These are phyloP conservation scores for Parnassius smintheus DNA, from an alignment of 2,888 invertebrate genomes.

Conservation along the genomic window DNA sequence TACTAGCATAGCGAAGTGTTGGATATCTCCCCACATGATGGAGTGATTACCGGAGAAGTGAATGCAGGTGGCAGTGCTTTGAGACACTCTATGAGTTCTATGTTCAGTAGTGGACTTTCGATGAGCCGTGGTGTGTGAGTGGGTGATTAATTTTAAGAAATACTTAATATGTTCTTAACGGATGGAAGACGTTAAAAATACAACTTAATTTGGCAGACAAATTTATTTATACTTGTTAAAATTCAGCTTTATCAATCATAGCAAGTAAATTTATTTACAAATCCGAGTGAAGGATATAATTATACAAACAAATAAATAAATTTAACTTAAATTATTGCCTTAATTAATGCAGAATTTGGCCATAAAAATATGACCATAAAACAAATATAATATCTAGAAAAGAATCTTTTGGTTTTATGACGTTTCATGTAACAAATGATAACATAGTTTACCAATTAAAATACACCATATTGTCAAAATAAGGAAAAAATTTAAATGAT, in stretches of 20 bases:
- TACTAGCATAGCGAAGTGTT: no score
- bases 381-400: conserved; percentile 14
- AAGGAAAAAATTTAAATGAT: conserved; percentile 32
- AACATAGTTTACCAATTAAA: conserved; percentile 40
- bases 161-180: no score
- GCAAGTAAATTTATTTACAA: conserved; percentile 76
- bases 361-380: conserved; percentile 48
- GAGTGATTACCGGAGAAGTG: no score
- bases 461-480: conserved; percentile 34
- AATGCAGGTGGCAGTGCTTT: no score
- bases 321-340: conserved; percentile 61
- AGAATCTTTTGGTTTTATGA: conserved; percentile 60
- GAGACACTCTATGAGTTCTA: no score
- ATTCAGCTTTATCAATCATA: conserved; percentile 74
- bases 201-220: conserved; percentile 77
- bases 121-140: no score
- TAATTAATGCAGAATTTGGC: conserved; percentile 70
- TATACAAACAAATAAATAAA: conserved; percentile 74
- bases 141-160: no score
- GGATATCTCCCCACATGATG: no score
- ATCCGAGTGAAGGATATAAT: conserved; percentile 70
- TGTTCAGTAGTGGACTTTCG: no score
- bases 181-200: conserved; percentile 39
- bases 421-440: conserved; percentile 47
- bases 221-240: conserved; percentile 79